Base-by-base conservation (phyloP, 1,140 invertebrate genomes). In the Anastatus disparis region DNA sequence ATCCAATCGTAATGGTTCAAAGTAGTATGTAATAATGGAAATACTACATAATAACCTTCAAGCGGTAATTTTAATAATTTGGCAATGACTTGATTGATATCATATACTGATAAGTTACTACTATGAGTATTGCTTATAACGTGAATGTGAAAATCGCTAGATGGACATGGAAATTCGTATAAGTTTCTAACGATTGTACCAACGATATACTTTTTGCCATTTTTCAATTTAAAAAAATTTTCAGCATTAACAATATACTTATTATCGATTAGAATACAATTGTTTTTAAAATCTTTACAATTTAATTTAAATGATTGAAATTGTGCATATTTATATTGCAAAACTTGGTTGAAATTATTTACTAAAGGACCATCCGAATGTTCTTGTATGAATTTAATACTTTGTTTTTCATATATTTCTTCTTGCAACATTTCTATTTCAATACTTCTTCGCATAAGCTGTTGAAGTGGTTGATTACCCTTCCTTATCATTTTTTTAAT, bases 401-500 rank as follows among this genome's bases (percentile, higher is more conserved):
- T 26, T 12, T 35, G 9, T 46, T 38, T 15, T 44, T 27, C 2
- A 38, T 6, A 20, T 29, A 15, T 17, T n/a, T n/a, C n/a, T n/a
- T n/a, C n/a, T n/a, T n/a, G n/a, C n/a, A 6, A 6, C 8, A 8
- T 15, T 27, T 53, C n/a, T 53, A 27, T 12, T 63, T 63, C 61
- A 2, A 8, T 8, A 27, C 10, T 24, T 44, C 61, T 35, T 42
- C 61, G 35, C 38, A 35, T 35, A n/a, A n/a, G n/a, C n/a, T n/a
- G n/a, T n/a, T n/a, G n/a, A n/a, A n/a, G n/a, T n/a, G n/a, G n/a
- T n/a, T 40, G 55, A 4, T 67, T 26, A n/a, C 29, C 29, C 55
- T 67, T 67, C 1, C 35, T 15, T 4, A 55, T 61, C 24, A 12
- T 3, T 50, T 46, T 46, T 35, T 71, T 56, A 2, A 71, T 12